Conservation (phyloP, 30 jellyfish, hydroid and myxozoan genomes). For the Pelagia noctiluca region DNA sequence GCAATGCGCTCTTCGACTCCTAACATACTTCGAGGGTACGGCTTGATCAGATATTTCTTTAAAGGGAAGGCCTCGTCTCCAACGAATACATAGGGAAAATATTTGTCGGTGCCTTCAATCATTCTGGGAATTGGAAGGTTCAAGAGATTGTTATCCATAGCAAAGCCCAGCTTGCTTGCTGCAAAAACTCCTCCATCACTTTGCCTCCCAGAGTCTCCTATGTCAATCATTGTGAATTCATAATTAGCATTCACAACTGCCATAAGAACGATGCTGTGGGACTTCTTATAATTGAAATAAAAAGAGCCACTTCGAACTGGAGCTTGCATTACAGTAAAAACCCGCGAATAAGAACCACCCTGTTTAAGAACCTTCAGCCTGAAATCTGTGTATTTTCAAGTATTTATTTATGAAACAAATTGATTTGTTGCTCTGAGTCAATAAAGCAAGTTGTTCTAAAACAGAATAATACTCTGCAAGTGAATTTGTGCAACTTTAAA, state of each 20-base stretch:
- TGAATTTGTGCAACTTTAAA: too few relatives aligned
- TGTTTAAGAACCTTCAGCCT: too few relatives aligned
- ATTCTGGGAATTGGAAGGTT: slow-evolving; percentile 28
- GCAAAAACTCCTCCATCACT: slow-evolving; percentile 52
- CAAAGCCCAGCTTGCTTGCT: slow-evolving; percentile 46
- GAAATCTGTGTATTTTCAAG: too few relatives aligned
- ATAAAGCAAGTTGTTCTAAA: too few relatives aligned
- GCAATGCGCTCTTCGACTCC: neutral
- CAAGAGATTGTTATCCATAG: slow-evolving; percentile 25
- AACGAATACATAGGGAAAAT: slow-evolving; percentile 16
- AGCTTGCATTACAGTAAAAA: slow-evolving; percentile 23
- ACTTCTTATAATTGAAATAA: slow-evolving; percentile 21
- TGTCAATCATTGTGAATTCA: too few relatives aligned
- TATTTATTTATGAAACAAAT: too few relatives aligned
- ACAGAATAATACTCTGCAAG: too few relatives aligned
- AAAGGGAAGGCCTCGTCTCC: slow-evolving; percentile 55
- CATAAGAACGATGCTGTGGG: slow-evolving; percentile 43
- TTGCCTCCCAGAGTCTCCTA: too few relatives aligned
- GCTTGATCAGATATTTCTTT: slow-evolving; percentile 41
- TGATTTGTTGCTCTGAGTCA: too few relatives aligned
- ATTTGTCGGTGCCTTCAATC: slow-evolving; percentile 2
- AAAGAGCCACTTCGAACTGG: slow-evolving; percentile 23
- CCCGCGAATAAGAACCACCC: too few relatives aligned
- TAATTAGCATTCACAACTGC: too few relatives aligned
- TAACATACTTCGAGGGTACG: slow-evolving; percentile 35